Base-by-base conservation (phyloP, 1,140 invertebrate species). In the Telenomus remus region DNA sequence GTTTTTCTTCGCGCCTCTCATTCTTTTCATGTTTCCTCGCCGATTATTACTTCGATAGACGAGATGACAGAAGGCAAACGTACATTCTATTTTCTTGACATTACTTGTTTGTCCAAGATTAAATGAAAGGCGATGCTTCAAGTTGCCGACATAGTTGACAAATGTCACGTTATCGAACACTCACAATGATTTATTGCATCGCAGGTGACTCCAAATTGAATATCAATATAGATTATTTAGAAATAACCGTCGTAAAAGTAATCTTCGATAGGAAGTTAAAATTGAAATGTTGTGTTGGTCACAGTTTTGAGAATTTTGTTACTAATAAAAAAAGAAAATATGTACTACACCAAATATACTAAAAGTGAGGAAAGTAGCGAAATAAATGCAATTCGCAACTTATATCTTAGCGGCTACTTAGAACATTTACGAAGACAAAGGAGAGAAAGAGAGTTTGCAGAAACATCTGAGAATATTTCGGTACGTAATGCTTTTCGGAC, bases 11-110 rank as follows among this genome's bases (percentile, higher is more conserved):
- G 19, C 19, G 19, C 19, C 12, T 53, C 19, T 33, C 33, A 13
- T 57, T 47, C 19, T 8, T 10, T 16, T 12, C 15, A 1, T n/a
- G 4, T 9, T 54, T 1, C n/a, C 37, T 19, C n/a, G 12, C 35
- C 27, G 13, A 59, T 59, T 59, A 59, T 59, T 59, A 37, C 39
- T 59, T 11, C 35, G 50, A 37, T 53, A 53, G 50, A 53, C 35
- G 35, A 39, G 50, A 19, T 37, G n/a, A n/a, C 1, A 3, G 2
- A 27, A 27, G 6, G 19, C 6, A 6, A 27, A 27, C 19, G 19
- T 6, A 27, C 19, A 27, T 27, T 27, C 19, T 6, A 27, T 27
- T 27, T 27, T 6, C 19, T 27, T 6, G 1, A 27, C 1, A 1
- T 27, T 6, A 27, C 19, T 27, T 27, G 19, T 43, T 48, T 48